Conservation (phyloP, 1,140 invertebrate species). For the Globodera ellingtonae region DNA sequence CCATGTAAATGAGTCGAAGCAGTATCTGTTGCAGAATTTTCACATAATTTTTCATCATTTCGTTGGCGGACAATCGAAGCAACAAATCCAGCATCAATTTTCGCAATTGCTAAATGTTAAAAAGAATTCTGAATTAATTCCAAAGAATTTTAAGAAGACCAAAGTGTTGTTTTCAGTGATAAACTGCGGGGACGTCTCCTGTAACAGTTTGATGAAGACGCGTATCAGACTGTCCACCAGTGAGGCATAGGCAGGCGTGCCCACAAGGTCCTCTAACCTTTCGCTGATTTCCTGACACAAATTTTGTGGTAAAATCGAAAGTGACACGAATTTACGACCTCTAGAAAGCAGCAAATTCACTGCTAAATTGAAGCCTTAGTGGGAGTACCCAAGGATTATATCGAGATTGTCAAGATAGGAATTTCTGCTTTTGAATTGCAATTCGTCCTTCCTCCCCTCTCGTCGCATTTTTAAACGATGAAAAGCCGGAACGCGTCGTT, state of each 20-base stretch:
- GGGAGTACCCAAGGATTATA: no score
- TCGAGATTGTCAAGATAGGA: no score
- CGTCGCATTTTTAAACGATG: no score
- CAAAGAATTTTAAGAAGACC: constrained; percentile 30
- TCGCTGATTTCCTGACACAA: constrained; percentile 41
- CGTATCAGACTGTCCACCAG: constrained; percentile 34
- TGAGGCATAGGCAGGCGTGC: constrained; percentile 24
- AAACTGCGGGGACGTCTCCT: constrained; percentile 50
- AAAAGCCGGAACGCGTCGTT: no score
- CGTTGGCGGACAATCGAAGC: constrained; percentile 34
- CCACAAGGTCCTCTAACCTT: constrained; percentile 32
- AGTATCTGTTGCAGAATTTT: constrained; percentile 39
- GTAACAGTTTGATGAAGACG: constrained; percentile 37
- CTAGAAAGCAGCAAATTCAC: no score
- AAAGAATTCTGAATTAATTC: neutral
- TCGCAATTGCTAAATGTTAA: constrained; percentile 42
- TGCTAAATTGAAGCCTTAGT: no score
- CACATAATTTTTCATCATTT: constrained; percentile 30
- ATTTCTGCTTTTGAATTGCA: no score
- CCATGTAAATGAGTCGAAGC: constrained; percentile 32
- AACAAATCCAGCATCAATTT: constrained; percentile 47
- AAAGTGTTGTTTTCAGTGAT: constrained; percentile 51
- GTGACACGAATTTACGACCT: no score
- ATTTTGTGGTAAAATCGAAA: constrained; percentile 4
- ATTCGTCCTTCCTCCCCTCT: no score